A percentile compares a stretch with the other conserved stretches of the same genome.
Conservation (phyloP, 2,888 invertebrate species). For the Neoascia interrupta region DNA sequence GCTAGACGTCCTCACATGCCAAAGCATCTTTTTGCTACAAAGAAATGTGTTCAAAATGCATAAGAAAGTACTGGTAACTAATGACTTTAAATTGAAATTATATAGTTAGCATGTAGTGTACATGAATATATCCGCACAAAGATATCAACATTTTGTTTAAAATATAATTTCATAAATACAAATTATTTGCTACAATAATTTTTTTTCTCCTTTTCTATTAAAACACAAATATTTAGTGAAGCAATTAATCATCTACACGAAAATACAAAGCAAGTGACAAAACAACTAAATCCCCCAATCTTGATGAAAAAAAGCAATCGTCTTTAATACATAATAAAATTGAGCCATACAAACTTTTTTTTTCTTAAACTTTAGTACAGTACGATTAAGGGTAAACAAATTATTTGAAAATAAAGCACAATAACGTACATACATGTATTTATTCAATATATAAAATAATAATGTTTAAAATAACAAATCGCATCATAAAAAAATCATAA, state of each 20-base stretch:
- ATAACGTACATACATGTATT: constrained; percentile 68
- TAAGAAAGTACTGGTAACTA: constrained; percentile 33
- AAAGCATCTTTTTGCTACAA: constrained; percentile 62
- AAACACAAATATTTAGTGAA: constrained; percentile 4
- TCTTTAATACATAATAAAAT: constrained; percentile 59
- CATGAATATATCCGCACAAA: too few species aligned
- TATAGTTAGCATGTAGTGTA: constrained; percentile 43
- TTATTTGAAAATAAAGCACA: constrained; percentile 67
- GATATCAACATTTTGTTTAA: constrained; percentile 14
- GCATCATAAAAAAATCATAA: constrained; percentile 32
- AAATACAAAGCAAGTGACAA: constrained; percentile 61
- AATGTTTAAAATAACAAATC: constrained; percentile 47
- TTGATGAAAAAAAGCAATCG: constrained; percentile 68
- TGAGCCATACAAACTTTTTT: constrained; percentile 53
- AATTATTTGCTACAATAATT: constrained; percentile 41
- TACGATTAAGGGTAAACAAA: constrained; percentile 56
- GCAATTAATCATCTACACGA: constrained; percentile 54
- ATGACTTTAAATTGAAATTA: constrained; percentile 56
- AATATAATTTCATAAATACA: constrained; percentile 33
- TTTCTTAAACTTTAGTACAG: constrained; percentile 47
- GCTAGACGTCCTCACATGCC: constrained; percentile 64
- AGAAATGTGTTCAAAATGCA: constrained; percentile 68
- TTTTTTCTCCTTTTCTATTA: constrained; percentile 6
- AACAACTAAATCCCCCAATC: constrained; percentile 51
- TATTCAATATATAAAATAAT: constrained; percentile 34